phyloP scores from a whole-genome alignment of 1,140 invertebrate species.

The Megalopta genalis region DNA sequence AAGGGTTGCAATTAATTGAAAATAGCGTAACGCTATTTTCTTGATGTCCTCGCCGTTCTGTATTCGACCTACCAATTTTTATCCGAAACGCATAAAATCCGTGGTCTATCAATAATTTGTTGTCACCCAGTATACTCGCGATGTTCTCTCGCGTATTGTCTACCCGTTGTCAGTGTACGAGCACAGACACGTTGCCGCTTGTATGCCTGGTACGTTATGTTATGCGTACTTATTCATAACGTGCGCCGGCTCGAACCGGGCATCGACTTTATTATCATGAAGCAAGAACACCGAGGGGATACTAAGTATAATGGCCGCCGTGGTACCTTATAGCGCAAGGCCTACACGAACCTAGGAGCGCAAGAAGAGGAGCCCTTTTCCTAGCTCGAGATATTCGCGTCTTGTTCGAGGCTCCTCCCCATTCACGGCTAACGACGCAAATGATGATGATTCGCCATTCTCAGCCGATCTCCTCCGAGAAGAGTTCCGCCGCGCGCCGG shows the following conservation, averaged over 20 bases:
- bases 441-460: conserved; percentile 57
- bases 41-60: too few species aligned
- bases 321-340: conserved; percentile 12
- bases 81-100: too few species aligned
- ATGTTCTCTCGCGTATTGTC: conserved; percentile 41
- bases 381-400: conserved; percentile 8
- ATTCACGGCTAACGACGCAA: conserved; percentile 48
- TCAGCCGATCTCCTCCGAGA: background rate
- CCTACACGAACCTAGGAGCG: conserved; percentile 24
- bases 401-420: conserved; percentile 25
- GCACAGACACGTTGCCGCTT: conserved; percentile 46
- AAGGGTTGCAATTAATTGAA: too few species aligned
- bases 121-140: background rate
- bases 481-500: background rate
- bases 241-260: conserved; percentile 43
- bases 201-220: conserved; percentile 36
- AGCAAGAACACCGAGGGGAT: conserved; percentile 48
- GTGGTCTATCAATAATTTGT: too few species aligned
- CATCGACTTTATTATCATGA: conserved; percentile 62
- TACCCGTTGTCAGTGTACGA: conserved; percentile 34
- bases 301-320: conserved; percentile 55
- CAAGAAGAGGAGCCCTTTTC: conserved; percentile 25
- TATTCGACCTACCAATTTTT: too few species aligned
- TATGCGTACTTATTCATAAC: conserved; percentile 62
- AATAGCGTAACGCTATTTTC: too few species aligned